Evolutionary conservation across 2,888 invertebrate genomes (phyloP), one percentile per base, ranked within the genome.

Genomic region (Azorinus chamasolen): DNA sequence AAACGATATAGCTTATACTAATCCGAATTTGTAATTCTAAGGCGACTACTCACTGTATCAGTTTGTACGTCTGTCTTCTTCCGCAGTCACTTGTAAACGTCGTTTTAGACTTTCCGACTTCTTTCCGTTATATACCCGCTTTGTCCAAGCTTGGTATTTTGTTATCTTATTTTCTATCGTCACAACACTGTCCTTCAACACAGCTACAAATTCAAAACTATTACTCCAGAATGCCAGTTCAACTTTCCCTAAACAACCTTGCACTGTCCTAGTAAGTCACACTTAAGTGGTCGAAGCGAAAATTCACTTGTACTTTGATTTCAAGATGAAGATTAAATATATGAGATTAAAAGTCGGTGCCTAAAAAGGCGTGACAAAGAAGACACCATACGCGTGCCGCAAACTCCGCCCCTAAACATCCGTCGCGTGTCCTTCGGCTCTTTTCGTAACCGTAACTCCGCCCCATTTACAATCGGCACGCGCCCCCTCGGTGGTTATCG

Each of bases 281-380:
- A 22, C 54, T 54, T 54, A 61, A 22, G 27, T 43, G 32, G 32
- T 32, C 32, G 32, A 32, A 32, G 32, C 32, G 32, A 51, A 51
- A 41, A 37, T 62, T 73, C 59, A 73, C 61, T 70, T 70, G 81
- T 64, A 81, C 78, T 72, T 81, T 81, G 81, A 75, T 78, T 78
- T 62, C 43, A 81, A 75, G 78, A 81, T 58, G 73, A 74, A 78
- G 81, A 81, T 78, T 74, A 74, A 77, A 78, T 73, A 64, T 70
- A 70, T 62, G 53, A 70, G 70, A 70, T 70, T 75, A 75, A 69
- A 68, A 68, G 68, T 54, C 72, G 68, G 68, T 78, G 69, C 72
- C 78, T 78, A 78, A 76, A 74, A 76, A 77, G 80, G 80, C 80
- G 80, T 80, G 73, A 80, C 76, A 80, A 70, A 74, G 80, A 77